phyloP scores from a whole-genome alignment of 2,797 vertebrate genomes.

The Chiroxiphia lanceolata region DNA sequence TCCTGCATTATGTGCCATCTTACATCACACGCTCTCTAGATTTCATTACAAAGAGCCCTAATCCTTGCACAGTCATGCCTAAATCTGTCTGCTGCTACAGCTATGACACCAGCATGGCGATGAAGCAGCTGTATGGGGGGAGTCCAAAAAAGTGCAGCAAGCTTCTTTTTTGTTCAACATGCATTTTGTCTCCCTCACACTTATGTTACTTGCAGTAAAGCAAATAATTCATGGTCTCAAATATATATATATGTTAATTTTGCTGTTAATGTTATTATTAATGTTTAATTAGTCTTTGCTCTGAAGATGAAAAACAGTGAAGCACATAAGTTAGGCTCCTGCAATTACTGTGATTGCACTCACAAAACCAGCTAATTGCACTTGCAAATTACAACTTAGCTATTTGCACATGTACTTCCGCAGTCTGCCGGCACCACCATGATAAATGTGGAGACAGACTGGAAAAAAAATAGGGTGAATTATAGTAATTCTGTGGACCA shows the following conservation, averaged over 20 bases:
- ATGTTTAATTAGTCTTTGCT: constrained; percentile 69
- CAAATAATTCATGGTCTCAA: constrained; percentile 66
- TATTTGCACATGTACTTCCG: constrained; percentile 65
- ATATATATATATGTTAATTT: constrained; percentile 67
- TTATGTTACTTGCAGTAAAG: constrained; percentile 35
- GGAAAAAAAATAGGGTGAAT: constrained; percentile 26
- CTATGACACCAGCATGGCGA: background rate
- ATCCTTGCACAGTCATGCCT: constrained; percentile 33
- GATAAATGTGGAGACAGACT: constrained; percentile 30
- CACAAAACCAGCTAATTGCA: constrained; percentile 73
- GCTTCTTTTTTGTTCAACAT: constrained; percentile 11
- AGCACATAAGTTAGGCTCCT: constrained; percentile 63
- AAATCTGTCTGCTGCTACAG: constrained; percentile 43
- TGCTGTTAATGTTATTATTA: constrained; percentile 65
- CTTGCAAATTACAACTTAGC: constrained; percentile 70
- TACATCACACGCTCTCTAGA: background rate
- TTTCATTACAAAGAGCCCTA: constrained; percentile 38
- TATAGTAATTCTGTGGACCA: constrained; percentile 25
- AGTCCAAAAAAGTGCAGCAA: constrained; percentile 4
- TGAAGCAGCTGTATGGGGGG: constrained; percentile 33
- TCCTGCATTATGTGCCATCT: background rate
- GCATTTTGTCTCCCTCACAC: constrained; percentile 39
- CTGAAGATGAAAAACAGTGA: constrained; percentile 63
- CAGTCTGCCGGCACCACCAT: constrained; percentile 47
- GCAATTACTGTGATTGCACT: constrained; percentile 71